These are phyloP conservation scores for Neostethus bicornis DNA, from an alignment of 2,797 vertebrate genomes.

Conservation along the genomic window DNA sequence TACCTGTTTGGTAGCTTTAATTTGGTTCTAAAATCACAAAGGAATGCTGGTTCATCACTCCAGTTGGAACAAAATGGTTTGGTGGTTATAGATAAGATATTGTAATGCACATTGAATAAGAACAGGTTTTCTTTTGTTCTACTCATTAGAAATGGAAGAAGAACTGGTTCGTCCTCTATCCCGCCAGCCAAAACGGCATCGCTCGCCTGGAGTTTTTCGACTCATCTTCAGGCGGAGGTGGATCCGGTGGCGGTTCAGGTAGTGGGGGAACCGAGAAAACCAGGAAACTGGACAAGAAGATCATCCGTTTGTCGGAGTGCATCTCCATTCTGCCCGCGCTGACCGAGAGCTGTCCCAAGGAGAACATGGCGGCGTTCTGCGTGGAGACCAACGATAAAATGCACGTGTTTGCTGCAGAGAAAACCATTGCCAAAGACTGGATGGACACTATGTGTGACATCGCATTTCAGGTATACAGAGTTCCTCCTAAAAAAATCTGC, in stretches of 20 bases:
- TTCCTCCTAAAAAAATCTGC: constrained; percentile 5
- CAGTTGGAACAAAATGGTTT: no score
- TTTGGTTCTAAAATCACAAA: no score
- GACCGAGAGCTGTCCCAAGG: constrained; percentile 85
- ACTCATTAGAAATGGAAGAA: constrained; percentile 91
- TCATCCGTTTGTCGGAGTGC: constrained; percentile 91
- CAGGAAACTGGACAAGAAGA: constrained; percentile 89
- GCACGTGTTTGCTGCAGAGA: constrained; percentile 89
- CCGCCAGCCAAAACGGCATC: constrained; percentile 92
- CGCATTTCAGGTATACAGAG: constrained; percentile 87
- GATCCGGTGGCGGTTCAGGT: constrained; percentile 45
- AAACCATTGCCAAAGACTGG: constrained; percentile 82
- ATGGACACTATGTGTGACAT: constrained; percentile 91
- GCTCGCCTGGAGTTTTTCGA: constrained; percentile 95
- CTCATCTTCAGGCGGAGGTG: constrained; percentile 64
- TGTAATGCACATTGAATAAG: no score
- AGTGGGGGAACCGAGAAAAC: constrained; percentile 80
- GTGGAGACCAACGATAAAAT: constrained; percentile 91
- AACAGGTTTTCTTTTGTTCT: no score
- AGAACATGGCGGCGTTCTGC: constrained; percentile 88
- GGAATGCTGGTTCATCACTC: no score
- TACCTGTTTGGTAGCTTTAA: no score
- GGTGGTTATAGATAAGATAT: no score
- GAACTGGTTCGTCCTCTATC: constrained; percentile 92
- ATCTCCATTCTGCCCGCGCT: constrained; percentile 87